Percentiles rank a stretch among this genome's conserved stretches.
phyloP scores from a whole-genome alignment of 2,888 invertebrate genomes.

The Endotricha flammealis region DNA sequence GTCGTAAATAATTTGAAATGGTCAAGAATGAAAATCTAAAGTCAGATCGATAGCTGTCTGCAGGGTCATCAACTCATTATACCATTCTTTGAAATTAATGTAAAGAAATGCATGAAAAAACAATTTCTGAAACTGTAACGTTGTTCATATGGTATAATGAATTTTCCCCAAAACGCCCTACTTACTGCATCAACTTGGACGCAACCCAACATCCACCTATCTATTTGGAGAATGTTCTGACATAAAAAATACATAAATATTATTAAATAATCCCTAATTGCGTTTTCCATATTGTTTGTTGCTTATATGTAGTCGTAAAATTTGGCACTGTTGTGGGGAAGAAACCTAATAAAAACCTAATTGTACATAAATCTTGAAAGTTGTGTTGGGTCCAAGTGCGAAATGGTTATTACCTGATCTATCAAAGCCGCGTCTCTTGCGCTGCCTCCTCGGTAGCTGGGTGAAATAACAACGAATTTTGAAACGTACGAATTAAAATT shows the following conservation, averaged over 20 bases:
- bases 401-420: conserved; percentile 72
- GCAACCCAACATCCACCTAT: conserved; percentile 58
- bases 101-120: too few species aligned
- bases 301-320: too few species aligned
- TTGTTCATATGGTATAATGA: too few species aligned
- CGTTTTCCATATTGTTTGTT: too few species aligned
- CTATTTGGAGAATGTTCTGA: conserved; percentile 20
- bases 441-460: conserved; percentile 79
- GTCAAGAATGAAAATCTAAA: too few species aligned
- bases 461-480: conserved; percentile 77
- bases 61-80: conserved; percentile 36
- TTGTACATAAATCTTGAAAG: conserved; percentile 17
- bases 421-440: conserved; percentile 79
- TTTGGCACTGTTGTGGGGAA: too few species aligned
- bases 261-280: not conserved
- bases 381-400: conserved; percentile 66
- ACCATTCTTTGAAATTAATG: too few species aligned
- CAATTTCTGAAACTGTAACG: too few species aligned
- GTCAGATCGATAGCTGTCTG: too few species aligned
- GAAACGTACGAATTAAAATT: conserved; percentile 71
- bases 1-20: not conserved
- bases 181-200: conserved; percentile 65
- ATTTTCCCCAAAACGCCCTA: conserved; percentile 52
- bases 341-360: not conserved
- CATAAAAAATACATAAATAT: conserved; percentile 2